Conservation (phyloP, 2,888 invertebrate genomes). For the Gortyna flavago region DNA sequence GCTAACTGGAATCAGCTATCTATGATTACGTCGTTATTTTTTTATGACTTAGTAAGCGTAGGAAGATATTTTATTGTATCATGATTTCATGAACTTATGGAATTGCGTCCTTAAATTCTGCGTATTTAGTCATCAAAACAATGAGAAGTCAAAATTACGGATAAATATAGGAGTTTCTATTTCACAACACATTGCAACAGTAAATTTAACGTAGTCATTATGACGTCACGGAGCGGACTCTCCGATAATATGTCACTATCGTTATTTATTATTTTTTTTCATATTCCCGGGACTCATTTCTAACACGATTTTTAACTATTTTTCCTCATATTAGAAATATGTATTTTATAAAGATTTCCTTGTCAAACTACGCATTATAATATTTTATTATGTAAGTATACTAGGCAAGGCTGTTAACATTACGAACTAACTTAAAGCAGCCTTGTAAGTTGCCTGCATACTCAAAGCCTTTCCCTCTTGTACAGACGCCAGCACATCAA, state of each 20-base stretch:
- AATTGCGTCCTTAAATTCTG: conserved; percentile 1
- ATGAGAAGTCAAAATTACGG: conserved; percentile 22
- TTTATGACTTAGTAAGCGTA: background rate
- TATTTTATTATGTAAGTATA: background rate
- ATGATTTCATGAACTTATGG: background rate
- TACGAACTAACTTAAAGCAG: background rate
- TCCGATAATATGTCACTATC: conserved; percentile 25
- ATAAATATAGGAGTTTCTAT: conserved; percentile 29
- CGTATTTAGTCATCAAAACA: conserved; percentile 18
- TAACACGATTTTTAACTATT: conserved; percentile 11
- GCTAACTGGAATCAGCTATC: background rate
- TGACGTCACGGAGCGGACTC: conserved; percentile 26
- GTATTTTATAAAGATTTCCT: conserved; percentile 13
- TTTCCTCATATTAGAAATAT: conserved; percentile 29
- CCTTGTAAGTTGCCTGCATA: conserved; percentile 1
- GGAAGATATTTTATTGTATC: background rate
- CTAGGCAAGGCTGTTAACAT: background rate
- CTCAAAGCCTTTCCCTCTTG: background rate
- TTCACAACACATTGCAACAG: conserved; percentile 59
- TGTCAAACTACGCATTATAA: conserved; percentile 1
- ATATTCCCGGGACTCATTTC: conserved; percentile 23
- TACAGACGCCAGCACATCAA: too few relatives aligned
- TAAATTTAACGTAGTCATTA: conserved; percentile 40
- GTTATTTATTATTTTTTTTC: conserved; percentile 40
- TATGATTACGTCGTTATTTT: background rate